phyloP scores from a whole-genome alignment of 2,797 vertebrate species.

The Periophthalmus magnuspinnatus region DNA sequence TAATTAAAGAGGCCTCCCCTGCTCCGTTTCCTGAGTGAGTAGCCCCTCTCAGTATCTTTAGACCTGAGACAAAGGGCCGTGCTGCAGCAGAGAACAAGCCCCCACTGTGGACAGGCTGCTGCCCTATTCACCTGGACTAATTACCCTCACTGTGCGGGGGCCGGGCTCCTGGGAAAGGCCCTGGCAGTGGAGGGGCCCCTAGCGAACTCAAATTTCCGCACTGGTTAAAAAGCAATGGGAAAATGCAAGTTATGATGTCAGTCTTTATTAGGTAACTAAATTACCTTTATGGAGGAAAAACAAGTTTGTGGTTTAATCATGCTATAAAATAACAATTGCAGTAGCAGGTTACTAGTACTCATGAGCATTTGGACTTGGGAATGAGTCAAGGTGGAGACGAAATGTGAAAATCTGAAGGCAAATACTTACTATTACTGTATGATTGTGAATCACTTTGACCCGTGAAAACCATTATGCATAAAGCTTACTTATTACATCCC shows the following conservation, averaged over 20 bases:
- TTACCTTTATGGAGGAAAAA: background rate
- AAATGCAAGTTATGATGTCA: slow-evolving; percentile 32
- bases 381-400: too few species aligned
- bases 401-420: too few species aligned
- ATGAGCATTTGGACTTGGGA: too few species aligned
- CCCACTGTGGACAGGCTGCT: slow-evolving; percentile 75
- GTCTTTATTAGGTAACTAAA: background rate
- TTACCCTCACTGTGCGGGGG: slow-evolving; percentile 72
- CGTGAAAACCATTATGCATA: too few species aligned
- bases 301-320: background rate
- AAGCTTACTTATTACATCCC: too few species aligned
- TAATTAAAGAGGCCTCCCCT: slow-evolving; percentile 73
- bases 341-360: background rate
- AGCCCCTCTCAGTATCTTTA: slow-evolving; percentile 40
- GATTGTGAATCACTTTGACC: too few species aligned
- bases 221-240: slow-evolving; percentile 20
- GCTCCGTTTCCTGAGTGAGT: slow-evolving; percentile 73
- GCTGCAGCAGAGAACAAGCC: slow-evolving; percentile 76
- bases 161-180: slow-evolving; percentile 67
- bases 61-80: slow-evolving; percentile 67
- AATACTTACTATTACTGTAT: too few species aligned
- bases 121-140: slow-evolving; percentile 82
- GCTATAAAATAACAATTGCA: too few species aligned
- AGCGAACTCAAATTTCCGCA: slow-evolving; percentile 63
- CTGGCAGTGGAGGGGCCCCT: slow-evolving; percentile 46